Evolutionary conservation across 2,797 vertebrate species (phyloP).

Genomic region (Podarcis siculus): DNA sequence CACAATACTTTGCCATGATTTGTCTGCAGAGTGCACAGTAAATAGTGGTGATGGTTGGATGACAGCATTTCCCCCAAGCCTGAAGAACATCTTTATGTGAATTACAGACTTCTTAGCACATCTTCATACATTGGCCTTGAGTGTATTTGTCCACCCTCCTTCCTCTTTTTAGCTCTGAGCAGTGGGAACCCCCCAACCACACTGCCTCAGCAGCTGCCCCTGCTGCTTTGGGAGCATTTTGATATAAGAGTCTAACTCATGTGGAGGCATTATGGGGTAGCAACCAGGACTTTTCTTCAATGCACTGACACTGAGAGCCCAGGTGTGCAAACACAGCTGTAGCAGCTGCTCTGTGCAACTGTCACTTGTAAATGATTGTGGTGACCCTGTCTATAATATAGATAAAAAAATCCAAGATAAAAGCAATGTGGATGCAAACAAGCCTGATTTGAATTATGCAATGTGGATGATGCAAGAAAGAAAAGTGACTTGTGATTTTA

Average conservation of each 20-base stretch:
- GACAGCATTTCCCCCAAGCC: not conserved
- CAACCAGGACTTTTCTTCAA: not conserved
- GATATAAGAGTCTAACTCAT: not conserved
- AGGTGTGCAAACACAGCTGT: conserved; percentile 41
- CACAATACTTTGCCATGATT: not conserved
- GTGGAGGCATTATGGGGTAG: not conserved
- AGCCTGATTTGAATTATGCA: not conserved
- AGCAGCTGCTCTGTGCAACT: conserved; percentile 22
- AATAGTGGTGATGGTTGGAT: not conserved
- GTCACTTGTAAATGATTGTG: conserved; percentile 8
- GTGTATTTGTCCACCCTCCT: not conserved
- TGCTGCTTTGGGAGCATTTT: conserved; percentile 3
- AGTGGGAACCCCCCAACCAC: not conserved
- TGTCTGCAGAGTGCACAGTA: not conserved
- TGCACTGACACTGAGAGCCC: not conserved
- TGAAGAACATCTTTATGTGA: not conserved
- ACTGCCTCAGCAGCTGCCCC: not conserved
- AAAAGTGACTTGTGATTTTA: not conserved
- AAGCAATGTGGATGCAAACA: not conserved
- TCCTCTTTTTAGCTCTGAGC: not conserved
- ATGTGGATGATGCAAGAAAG: not conserved
- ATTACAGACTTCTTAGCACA: not conserved
- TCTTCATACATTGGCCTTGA: not conserved
- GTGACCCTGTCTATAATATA: conserved; percentile 9
- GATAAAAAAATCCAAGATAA: conserved; percentile 1